phyloP scores from a whole-genome alignment of 2,888 invertebrate species.

The Ceramica pisi region DNA sequence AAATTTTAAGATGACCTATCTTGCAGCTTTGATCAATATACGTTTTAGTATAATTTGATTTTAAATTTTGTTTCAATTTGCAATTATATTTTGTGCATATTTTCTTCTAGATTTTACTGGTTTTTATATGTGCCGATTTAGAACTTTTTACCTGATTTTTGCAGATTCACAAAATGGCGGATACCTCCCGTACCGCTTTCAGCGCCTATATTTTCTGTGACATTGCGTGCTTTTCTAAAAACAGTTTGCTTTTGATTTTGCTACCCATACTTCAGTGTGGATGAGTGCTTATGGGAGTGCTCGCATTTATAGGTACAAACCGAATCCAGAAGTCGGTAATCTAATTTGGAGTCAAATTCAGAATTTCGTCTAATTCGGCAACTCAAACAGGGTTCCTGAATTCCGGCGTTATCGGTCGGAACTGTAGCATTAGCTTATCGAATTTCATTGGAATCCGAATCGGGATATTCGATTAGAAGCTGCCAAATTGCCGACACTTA shows the following conservation, averaged over 20 bases:
- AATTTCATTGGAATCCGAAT: constrained; percentile 29
- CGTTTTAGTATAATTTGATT: neutral
- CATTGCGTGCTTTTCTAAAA: constrained; percentile 59
- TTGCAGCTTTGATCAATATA: neutral
- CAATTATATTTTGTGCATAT: constrained; percentile 23
- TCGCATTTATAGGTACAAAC: constrained; percentile 13
- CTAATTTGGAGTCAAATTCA: constrained; percentile 10
- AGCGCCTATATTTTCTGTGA: constrained; percentile 27
- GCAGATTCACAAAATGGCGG: constrained; percentile 19
- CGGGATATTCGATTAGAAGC: constrained; percentile 14
- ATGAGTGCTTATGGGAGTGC: constrained; percentile 75
- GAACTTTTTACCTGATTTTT: neutral
- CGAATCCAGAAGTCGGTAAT: constrained; percentile 1
- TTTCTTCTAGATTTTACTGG: neutral
- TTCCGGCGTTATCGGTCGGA: neutral
- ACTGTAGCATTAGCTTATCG: constrained; percentile 16
- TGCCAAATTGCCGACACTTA: constrained; percentile 14
- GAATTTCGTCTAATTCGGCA: constrained; percentile 17
- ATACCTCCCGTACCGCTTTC: constrained; percentile 12
- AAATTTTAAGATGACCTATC: neutral
- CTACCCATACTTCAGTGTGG: constrained; percentile 70
- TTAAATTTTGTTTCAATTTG: neutral
- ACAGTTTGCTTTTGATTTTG: constrained; percentile 54
- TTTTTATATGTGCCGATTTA: neutral
- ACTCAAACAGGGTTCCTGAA: constrained; percentile 9